Base-by-base conservation (phyloP, 2,888 invertebrate species). In the Melanostoma mellinum region DNA sequence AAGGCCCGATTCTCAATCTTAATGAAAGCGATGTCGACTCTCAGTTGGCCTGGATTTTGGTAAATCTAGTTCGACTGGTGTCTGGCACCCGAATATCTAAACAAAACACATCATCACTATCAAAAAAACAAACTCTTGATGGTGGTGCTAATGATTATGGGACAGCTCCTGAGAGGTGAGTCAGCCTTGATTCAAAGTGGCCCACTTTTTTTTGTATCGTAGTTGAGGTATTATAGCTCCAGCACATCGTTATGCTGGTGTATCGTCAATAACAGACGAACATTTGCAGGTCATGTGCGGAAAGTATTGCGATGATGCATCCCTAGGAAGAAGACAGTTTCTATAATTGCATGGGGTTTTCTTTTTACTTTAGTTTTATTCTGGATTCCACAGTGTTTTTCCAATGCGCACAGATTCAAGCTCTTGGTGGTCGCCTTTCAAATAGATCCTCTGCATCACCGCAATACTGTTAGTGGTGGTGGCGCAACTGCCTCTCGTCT, bases 21-120 rank as follows among this genome's bases (percentile, higher is more conserved):
- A 69, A 56, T 75, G 61, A 56, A 65, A 36, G 76, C 65, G 60
- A 5, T 60, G 10, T 10, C 1, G 44, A 60, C 8, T 60, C 2
- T 65, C 68, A 33, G 74, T 69, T 84, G 84, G 74, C 79, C 84
- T 84, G 74, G 53, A 74, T 82, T 78, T 69, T 52, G 36, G 10
- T 69, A 44, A 56, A 80, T 73, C 69, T 76, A 81, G 80, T 75
- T 46, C 73, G 73, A 76, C 81, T 74, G 58, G 33, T 74, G 84
- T 84, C 84, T 84, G 84, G 79, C 84, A 84, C 84, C 84, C 84
- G 79, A 74, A 74, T 71, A 63, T 79, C 84, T 84, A 84, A 79
- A 84, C 79, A 84, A 73, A 69, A 65, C 69, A 63, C 78, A 74
- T 74, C 74, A 50, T 52, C 65, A 30, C 48, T 50, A 52, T 38